Percentiles rank a stretch among this genome's conserved stretches.
These are phyloP conservation scores for Clarias magur DNA, from an alignment of 2,113 vertebrate species.

Conservation along the genomic window DNA sequence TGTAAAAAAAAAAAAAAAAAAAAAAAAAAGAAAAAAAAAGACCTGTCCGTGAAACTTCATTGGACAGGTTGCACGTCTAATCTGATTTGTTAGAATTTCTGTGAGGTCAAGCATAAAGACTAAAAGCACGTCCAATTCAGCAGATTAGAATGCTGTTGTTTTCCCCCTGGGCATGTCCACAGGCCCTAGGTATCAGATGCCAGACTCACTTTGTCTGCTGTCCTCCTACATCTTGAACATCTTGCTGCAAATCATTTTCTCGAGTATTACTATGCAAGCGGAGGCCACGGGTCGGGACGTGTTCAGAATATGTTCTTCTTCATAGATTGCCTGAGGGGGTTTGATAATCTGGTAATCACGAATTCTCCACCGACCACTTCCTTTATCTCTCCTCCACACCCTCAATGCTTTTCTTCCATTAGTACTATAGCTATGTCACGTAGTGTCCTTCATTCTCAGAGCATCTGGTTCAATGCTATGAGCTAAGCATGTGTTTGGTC, in stretches of 20 bases:
- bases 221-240: constrained; percentile 54
- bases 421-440: constrained; percentile 1
- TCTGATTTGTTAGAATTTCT: neutral
- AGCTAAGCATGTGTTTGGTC: neutral
- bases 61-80: neutral
- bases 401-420: constrained; percentile 15
- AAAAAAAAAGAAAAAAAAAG: too few relatives aligned
- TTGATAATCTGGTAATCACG: constrained; percentile 64
- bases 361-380: constrained; percentile 25
- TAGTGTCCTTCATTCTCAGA: neutral
- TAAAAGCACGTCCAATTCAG: constrained; percentile 37
- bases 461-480: neutral
- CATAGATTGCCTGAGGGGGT: constrained; percentile 59
- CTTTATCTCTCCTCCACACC: constrained; percentile 17
- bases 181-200: constrained; percentile 36
- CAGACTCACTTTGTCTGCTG: constrained; percentile 48
- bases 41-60: neutral
- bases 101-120: neutral
- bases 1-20: too few relatives aligned
- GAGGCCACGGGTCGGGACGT: constrained; percentile 55
- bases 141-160: constrained; percentile 56
- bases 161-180: constrained; percentile 45
- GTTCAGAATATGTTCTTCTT: constrained; percentile 62
- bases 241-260: constrained; percentile 1
- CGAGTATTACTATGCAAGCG: constrained; percentile 60